Percentiles rank a stretch among this genome's conserved stretches.
These are phyloP conservation scores for Fukomys damarensis DNA, from an alignment of 2,113 vertebrate species.

Conservation along the genomic window DNA sequence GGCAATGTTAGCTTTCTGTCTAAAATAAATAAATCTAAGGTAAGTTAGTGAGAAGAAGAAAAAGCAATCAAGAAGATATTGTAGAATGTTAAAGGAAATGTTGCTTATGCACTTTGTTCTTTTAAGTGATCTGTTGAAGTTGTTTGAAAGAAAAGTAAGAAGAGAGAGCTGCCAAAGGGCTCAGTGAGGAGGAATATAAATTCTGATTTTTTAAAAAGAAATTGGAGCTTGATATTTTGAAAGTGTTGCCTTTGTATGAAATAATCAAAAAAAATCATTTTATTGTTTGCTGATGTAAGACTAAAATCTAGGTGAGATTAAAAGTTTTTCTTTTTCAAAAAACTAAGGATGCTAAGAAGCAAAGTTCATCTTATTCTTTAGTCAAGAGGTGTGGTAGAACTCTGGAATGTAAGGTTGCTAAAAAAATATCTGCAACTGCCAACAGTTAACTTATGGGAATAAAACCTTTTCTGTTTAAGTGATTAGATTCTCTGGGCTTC, in stretches of 20 bases:
- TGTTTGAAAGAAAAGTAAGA: background rate
- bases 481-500: conserved; percentile 59
- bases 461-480: conserved; percentile 43
- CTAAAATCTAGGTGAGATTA: background rate
- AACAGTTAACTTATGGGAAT: conserved; percentile 53
- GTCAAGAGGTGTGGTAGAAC: background rate
- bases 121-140: background rate
- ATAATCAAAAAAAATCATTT: conserved; percentile 49
- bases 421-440: conserved; percentile 44
- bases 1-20: background rate
- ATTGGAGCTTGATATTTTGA: conserved; percentile 44
- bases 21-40: background rate
- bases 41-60: background rate
- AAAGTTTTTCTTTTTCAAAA: conserved; percentile 61
- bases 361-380: conserved; percentile 59
- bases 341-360: background rate
- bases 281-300: background rate
- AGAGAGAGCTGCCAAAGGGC: background rate
- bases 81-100: background rate
- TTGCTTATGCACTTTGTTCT: background rate
- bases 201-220: conserved; percentile 31
- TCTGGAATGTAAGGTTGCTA: conserved; percentile 16
- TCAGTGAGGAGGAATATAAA: background rate
- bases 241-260: conserved; percentile 22
- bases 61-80: background rate